Evolutionary conservation across 2,113 vertebrate genomes (phyloP), one percentile per base, ranked within the genome.

Genomic region (Noctilio leporinus): DNA sequence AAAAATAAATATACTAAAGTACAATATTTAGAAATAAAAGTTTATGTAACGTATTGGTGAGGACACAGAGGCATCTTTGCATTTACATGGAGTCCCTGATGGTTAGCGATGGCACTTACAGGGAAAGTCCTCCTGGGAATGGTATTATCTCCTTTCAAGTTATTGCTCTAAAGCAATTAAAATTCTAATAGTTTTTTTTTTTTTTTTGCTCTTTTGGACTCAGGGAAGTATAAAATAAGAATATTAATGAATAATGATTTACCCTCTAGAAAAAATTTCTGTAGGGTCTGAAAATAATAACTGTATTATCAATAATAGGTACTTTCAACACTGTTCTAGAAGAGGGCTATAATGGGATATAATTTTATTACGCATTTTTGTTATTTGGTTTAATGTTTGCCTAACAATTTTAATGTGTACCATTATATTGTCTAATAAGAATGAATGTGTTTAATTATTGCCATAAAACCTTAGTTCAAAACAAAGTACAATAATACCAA

Each of bases 391-490:
- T 85, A 89, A 86, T 75, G 91, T 77, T 90, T 88, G 16, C 57
- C 30, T 89, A 80, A 76, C 6, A 67, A 64, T 33, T 87, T 72
- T 81, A 40, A 65, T 76, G 51, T 84, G 22, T 28, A 33, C 35
- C 4, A 45, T 92, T 87, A 65, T 62, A 80, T 38, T 85, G 43
- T 26, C 51, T 72, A 43, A 35, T 33, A 53, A 90, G 33, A 84
- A 93, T 94, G 26, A 67, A 76, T 72, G n/a, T 45, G 38, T 62
- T 93, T 69, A 85, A 82, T 94, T 77, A 93, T 75, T 95, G 30
- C 26, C 51, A 87, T 86, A 87, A 81, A 65, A 80, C 72, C 26
- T 80, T 67, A 86, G 55, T 76, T 75, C 55, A 59, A 91, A 86
- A 69, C 26, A 91, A 86, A 93, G 22, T 20, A 19, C 55, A 45